These are phyloP conservation scores for Aphelenchoides fujianensis DNA, from an alignment of 1,140 invertebrate genomes.

Conservation along the genomic window DNA sequence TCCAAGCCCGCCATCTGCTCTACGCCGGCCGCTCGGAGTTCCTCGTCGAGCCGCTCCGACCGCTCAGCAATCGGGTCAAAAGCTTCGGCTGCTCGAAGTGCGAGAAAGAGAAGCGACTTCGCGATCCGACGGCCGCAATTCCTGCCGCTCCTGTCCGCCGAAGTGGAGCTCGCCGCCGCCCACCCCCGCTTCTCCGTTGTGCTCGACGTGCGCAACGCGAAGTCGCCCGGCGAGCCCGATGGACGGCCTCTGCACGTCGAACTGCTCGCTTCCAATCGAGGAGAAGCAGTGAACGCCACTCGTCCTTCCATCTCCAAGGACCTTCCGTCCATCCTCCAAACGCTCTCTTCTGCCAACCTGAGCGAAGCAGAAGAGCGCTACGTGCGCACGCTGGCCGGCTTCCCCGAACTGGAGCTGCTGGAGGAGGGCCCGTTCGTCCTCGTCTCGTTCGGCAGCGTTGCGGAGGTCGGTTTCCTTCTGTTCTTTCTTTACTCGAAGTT, in stretches of 20 bases:
- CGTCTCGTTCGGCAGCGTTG: conserved; percentile 58
- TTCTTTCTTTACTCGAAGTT: conserved; percentile 9
- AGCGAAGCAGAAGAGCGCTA: conserved; percentile 25
- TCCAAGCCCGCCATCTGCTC: conserved; percentile 52
- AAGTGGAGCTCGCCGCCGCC: not conserved
- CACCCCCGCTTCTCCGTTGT: not conserved
- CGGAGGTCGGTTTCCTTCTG: conserved; percentile 30
- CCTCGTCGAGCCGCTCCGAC: conserved; percentile 47
- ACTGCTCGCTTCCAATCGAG: not conserved
- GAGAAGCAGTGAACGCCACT: not conserved
- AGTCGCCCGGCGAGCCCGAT: not conserved
- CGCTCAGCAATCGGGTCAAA: conserved; percentile 56
- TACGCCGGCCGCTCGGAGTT: conserved; percentile 59
- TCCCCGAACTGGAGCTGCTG: conserved; percentile 47
- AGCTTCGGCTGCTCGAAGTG: conserved; percentile 54
- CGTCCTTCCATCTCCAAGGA: not conserved
- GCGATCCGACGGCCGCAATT: not conserved
- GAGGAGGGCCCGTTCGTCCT: conserved; percentile 45
- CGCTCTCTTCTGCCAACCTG: not conserved
- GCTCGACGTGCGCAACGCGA: not conserved
- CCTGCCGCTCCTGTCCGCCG: not conserved
- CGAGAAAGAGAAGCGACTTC: not conserved
- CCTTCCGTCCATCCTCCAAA: not conserved
- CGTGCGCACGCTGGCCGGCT: conserved; percentile 29
- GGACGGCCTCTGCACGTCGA: not conserved